Percentiles rank a stretch among this genome's conserved stretches.
Conservation (phyloP, 2,113 vertebrate species). For the Xiphophorus couchianus region DNA sequence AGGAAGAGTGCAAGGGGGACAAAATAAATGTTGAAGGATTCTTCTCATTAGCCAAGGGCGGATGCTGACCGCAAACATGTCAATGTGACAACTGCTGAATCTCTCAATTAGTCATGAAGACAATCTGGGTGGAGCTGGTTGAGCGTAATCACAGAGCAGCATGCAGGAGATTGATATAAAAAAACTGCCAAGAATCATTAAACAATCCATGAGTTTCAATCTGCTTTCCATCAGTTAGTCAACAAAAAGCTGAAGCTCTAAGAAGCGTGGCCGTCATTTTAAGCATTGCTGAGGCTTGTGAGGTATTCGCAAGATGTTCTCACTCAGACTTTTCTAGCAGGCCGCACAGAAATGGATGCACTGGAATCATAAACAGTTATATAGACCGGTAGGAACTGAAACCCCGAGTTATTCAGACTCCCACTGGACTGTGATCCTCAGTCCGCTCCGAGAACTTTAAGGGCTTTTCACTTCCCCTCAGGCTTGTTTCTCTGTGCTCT, state of each 20-base stretch:
- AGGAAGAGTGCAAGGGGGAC: not conserved
- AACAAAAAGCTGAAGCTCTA: conserved; percentile 7
- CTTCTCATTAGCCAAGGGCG: not conserved
- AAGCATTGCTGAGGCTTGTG: conserved; percentile 13
- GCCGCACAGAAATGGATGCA: conserved; percentile 27
- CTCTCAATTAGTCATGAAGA: conserved; percentile 38
- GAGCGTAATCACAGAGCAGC: conserved; percentile 8
- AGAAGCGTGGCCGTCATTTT: conserved; percentile 7
- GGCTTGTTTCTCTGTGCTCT: conserved; percentile 7
- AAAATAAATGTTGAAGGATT: conserved; percentile 19
- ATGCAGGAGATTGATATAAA: conserved; percentile 9
- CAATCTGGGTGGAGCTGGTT: conserved; percentile 9
- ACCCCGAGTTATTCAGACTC: conserved; percentile 56
- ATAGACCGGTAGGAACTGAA: conserved; percentile 44
- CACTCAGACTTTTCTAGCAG: conserved; percentile 29
- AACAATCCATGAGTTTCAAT: conserved; percentile 26
- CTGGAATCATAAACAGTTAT: conserved; percentile 58
- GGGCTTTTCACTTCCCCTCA: conserved; percentile 42
- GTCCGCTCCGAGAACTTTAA: conserved; percentile 39
- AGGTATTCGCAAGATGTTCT: conserved; percentile 14
- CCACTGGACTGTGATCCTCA: conserved; percentile 38
- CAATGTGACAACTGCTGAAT: conserved; percentile 21
- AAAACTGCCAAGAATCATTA: conserved; percentile 31
- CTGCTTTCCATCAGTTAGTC: conserved; percentile 59
- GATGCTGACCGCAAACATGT: conserved; percentile 18